Evolutionary conservation across 1,140 invertebrate species (phyloP).

Genomic region (Drosophila sproati): DNA sequence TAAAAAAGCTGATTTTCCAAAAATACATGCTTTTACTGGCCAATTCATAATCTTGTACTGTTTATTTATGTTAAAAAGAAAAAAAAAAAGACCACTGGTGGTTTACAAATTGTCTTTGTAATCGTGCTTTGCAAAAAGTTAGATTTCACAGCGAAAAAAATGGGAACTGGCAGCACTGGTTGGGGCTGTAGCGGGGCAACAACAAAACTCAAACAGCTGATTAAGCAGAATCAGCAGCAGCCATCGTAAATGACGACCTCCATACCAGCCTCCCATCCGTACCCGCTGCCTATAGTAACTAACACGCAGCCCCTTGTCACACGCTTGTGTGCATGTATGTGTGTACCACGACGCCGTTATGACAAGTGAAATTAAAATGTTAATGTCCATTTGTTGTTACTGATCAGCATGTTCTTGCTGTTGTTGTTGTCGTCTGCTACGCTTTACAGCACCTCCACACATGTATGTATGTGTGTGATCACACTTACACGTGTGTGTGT

Average conservation of each 20-base stretch:
- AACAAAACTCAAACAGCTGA: slow-evolving; percentile 50
- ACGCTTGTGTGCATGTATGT: neutral
- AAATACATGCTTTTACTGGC: neutral
- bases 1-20: neutral
- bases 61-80: too few species aligned
- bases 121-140: neutral
- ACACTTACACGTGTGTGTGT: slow-evolving; percentile 31
- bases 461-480: slow-evolving; percentile 2
- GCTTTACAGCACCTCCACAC: slow-evolving; percentile 29
- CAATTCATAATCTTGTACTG: too few species aligned
- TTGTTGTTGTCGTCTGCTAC: slow-evolving; percentile 30
- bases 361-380: slow-evolving; percentile 14
- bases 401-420: slow-evolving; percentile 37
- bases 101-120: neutral
- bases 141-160: neutral
- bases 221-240: slow-evolving; percentile 39
- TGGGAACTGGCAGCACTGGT: neutral
- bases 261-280: neutral
- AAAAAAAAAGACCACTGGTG: too few species aligned
- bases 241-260: slow-evolving; percentile 9
- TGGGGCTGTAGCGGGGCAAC: slow-evolving; percentile 23
- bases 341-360: neutral
- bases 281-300: neutral
- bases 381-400: slow-evolving; percentile 31
- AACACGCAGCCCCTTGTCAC: neutral